Evolutionary conservation across 2,797 vertebrate genomes (phyloP), one percentile per base, ranked within the genome.

Genomic region (Salarias fasciatus): DNA sequence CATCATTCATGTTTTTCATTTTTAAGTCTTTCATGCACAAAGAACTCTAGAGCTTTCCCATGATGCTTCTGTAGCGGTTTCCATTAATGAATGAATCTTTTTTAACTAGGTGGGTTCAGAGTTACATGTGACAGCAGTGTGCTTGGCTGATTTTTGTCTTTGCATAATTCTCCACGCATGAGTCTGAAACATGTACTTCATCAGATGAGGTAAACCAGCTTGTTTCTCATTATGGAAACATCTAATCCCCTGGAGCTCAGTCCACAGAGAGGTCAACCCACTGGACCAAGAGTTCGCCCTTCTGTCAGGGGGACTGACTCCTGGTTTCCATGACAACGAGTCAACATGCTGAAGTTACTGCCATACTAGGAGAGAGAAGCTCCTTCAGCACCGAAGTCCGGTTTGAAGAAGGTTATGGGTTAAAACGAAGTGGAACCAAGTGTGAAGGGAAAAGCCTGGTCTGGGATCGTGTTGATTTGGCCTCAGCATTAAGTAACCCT

Each of bases 361-460:
- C 87, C 90, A 86, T 87, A 91, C 63, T 84, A 70, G 90, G 90
- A 77, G 51, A 80, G 51, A 80, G 49, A 77, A 58, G 36, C 45
- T 69, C 44, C 43, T 37, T 50, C 35, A 46, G 62, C 69, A 55
- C 56, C 58, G 69, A 46, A 80, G 35, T 52, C 29, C 61, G 66
- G 58, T 65, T 67, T 66, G 49, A 73, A 68, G 63, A 56, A 68
- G 79, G 57, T 56, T 33, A 43, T 50, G 12, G 35, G 70, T 61
- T 60, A 31, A 60, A 65, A 61, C 50, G 63, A 77, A 80, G 81
- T 74, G 81, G 76, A 90, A 88, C 84, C 79, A 77, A 85, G 77
- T 79, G 84, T 77, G 76, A 85, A 81, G 77, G 65, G 62, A 65
- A 49, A 65, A 49, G 42, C 2, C 9, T 63, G 53, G 14, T 46